A percentile compares a stretch with the other conserved stretches of the same genome.
These are phyloP conservation scores for Archegozetes longisetosus DNA, from an alignment of 1,140 invertebrate species.

Conservation along the genomic window DNA sequence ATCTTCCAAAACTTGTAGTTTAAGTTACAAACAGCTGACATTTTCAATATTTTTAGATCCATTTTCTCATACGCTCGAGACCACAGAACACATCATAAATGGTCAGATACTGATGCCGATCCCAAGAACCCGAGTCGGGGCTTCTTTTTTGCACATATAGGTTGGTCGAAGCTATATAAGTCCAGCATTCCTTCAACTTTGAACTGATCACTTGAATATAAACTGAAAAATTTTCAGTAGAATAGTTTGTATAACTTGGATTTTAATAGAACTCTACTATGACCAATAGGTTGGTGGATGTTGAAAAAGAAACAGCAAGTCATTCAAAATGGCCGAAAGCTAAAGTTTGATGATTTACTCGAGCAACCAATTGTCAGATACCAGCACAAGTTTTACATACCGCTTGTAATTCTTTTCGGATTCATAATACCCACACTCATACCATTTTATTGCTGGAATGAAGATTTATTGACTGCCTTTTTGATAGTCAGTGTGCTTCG, in stretches of 20 bases:
- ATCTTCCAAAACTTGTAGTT: too few species aligned
- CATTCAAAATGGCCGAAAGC: conserved; percentile 37
- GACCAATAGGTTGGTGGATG: conserved; percentile 31
- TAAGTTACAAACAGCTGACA: too few species aligned
- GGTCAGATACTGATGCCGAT: conserved; percentile 60
- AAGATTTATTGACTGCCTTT: conserved; percentile 38
- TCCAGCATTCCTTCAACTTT: too few species aligned
- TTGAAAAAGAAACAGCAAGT: conserved; percentile 29
- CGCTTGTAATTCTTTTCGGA: conserved; percentile 59
- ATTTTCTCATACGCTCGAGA: conserved; percentile 33
- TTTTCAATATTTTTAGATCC: too few species aligned
- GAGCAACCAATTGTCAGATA: conserved; percentile 64
- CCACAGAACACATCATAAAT: conserved; percentile 69
- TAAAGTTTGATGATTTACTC: conserved; percentile 73
- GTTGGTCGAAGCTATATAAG: too few species aligned
- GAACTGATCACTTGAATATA: too few species aligned
- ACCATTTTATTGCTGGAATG: conserved; percentile 67
- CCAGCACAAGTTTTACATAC: conserved; percentile 62
- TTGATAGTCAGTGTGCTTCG: conserved; percentile 2
- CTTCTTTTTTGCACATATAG: conserved; percentile 27
- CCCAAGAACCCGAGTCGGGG: conserved; percentile 62
- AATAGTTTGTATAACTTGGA: too few species aligned
- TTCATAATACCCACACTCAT: conserved; percentile 69
- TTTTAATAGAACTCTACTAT: too few species aligned
- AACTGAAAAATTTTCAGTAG: too few species aligned